A percentile compares a stretch with the other conserved stretches of the same genome.
Conservation (phyloP, 2,113 vertebrate species). For the Phylloscopus trochiloides region DNA sequence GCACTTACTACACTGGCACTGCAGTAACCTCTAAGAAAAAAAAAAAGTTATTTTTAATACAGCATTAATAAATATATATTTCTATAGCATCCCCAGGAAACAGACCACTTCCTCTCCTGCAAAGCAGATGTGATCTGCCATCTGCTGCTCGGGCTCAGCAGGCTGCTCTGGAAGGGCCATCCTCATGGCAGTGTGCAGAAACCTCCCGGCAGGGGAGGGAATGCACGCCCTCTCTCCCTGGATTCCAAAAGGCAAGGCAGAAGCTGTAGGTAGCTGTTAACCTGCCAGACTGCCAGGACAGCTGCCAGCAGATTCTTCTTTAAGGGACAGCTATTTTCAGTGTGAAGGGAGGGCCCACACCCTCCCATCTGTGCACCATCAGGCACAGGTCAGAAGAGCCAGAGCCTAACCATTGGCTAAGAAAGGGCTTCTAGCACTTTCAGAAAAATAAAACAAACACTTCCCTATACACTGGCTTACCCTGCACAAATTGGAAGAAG, state of each 20-base stretch:
- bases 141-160: background rate
- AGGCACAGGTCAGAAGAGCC: background rate
- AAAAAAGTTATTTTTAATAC: background rate
- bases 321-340: background rate
- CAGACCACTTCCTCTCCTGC: background rate
- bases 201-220: background rate
- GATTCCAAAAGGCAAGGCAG: background rate
- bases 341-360: background rate
- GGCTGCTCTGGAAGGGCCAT: background rate
- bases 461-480: background rate
- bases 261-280: background rate
- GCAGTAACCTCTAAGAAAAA: background rate
- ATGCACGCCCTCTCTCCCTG: rapidly evolving
- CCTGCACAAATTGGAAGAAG: background rate
- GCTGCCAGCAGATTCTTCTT: background rate
- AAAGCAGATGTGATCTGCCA: background rate
- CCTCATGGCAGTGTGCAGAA: background rate
- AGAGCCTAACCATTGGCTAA: background rate
- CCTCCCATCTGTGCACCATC: background rate
- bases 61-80: background rate
- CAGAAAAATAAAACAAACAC: background rate
- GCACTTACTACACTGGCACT: background rate
- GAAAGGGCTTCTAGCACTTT: background rate
- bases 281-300: background rate
- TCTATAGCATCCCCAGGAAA: background rate